These are phyloP conservation scores for Neoniphon sammara DNA, from an alignment of 2,797 vertebrate species.

Conservation along the genomic window DNA sequence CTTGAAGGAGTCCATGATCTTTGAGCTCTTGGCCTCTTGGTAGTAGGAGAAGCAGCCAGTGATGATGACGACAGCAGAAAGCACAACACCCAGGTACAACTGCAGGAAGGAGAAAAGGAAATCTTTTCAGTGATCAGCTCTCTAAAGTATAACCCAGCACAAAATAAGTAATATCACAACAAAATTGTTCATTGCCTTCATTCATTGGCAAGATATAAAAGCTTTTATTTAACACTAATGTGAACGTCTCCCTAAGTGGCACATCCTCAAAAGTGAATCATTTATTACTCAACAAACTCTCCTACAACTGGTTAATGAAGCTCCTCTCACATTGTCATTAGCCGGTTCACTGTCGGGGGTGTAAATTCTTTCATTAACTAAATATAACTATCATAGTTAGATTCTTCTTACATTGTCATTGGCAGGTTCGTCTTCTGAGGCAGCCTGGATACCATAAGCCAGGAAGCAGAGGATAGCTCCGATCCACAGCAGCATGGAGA, in stretches of 20 bases:
- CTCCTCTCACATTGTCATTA: background rate
- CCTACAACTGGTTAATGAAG: background rate
- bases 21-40: slow-evolving; percentile 93
- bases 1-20: slow-evolving; percentile 94
- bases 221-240: too few species aligned
- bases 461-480: slow-evolving; percentile 94
- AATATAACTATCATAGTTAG: background rate
- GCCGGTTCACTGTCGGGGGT: background rate
- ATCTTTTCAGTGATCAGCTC: slow-evolving; percentile 7
- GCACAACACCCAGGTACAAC: slow-evolving; percentile 90
- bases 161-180: too few species aligned
- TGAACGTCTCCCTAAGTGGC: too few species aligned
- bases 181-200: too few species aligned
- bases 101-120: slow-evolving; percentile 53
- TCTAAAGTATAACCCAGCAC: background rate
- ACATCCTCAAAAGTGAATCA: too few species aligned
- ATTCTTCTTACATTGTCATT: slow-evolving; percentile 87
- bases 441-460: slow-evolving; percentile 89
- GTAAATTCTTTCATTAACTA: background rate
- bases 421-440: slow-evolving; percentile 84
- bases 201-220: too few species aligned
- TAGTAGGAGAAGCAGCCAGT: slow-evolving; percentile 94
- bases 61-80: slow-evolving; percentile 91
- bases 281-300: too few species aligned
- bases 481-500: slow-evolving; percentile 96